Conservation (phyloP, 2,888 invertebrate genomes). For the Lampropteryx suffumata region DNA sequence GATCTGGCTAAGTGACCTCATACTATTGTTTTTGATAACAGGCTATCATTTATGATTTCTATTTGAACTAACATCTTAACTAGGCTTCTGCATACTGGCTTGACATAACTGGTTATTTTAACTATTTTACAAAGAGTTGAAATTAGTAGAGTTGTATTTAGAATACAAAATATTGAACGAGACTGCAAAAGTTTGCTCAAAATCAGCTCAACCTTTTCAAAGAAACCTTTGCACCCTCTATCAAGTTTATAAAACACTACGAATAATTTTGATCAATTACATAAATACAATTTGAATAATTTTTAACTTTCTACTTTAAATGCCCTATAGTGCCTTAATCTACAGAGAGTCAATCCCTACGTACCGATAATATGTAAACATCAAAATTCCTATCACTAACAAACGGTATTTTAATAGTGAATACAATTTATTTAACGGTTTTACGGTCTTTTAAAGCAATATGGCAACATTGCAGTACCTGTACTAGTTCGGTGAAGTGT, state of each 20-base stretch:
- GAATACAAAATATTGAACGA: constrained; percentile 55
- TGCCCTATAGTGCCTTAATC: constrained; percentile 51
- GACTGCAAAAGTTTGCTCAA: constrained; percentile 37
- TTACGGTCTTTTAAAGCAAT: too few species aligned
- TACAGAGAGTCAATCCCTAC: constrained; percentile 60
- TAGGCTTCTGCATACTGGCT: neutral
- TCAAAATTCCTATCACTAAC: constrained; percentile 35
- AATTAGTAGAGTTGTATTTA: constrained; percentile 57
- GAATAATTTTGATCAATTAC: constrained; percentile 57
- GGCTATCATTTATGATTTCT: too few species aligned
- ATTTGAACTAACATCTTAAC: too few species aligned
- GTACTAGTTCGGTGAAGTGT: too few species aligned
- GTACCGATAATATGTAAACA: constrained; percentile 43
- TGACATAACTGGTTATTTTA: constrained; percentile 12
- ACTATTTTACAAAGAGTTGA: constrained; percentile 54
- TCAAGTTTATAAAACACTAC: constrained; percentile 66
- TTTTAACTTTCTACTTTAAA: constrained; percentile 48
- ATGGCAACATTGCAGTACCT: too few species aligned
- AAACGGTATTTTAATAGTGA: constrained; percentile 10
- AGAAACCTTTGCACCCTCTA: constrained; percentile 42
- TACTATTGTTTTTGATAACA: too few species aligned
- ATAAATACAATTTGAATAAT: constrained; percentile 34
- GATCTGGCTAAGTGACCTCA: too few species aligned
- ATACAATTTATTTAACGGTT: neutral
- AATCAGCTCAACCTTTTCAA: constrained; percentile 18